phyloP scores from a whole-genome alignment of 2,888 invertebrate genomes.

The Sisyra terminalis region DNA sequence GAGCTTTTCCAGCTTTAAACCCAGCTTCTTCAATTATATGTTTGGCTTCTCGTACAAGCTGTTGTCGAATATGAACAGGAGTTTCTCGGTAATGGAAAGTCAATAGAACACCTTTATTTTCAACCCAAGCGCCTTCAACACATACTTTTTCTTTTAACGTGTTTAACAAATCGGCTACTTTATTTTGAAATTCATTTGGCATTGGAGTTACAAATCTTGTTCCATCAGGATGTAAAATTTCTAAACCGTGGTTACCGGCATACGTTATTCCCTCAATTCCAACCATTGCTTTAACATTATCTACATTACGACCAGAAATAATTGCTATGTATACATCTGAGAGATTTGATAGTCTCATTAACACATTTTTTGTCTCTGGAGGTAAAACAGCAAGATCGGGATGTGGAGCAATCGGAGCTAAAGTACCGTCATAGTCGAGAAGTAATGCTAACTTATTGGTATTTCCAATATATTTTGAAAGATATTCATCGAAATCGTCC shows the following conservation, averaged over 20 bases:
- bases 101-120: slow-evolving; percentile 72
- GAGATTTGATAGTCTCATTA: slow-evolving; percentile 67
- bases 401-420: slow-evolving; percentile 79
- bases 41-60: slow-evolving; percentile 54
- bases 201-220: slow-evolving; percentile 83
- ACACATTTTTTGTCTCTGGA: slow-evolving; percentile 65
- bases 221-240: slow-evolving; percentile 79
- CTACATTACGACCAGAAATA: slow-evolving; percentile 71
- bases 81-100: slow-evolving; percentile 82
- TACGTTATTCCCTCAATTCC: slow-evolving; percentile 83
- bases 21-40: slow-evolving; percentile 57
- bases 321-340: slow-evolving; percentile 78
- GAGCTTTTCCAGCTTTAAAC: slow-evolving; percentile 62
- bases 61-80: slow-evolving; percentile 46
- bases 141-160: slow-evolving; percentile 72
- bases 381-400: slow-evolving; percentile 79
- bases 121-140: slow-evolving; percentile 80
- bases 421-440: slow-evolving; percentile 76
- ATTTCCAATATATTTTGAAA: slow-evolving; percentile 76
- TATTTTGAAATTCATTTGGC: slow-evolving; percentile 69
- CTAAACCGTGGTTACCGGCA: slow-evolving; percentile 77
- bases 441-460: slow-evolving; percentile 70
- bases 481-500: slow-evolving; percentile 79
- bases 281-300: slow-evolving; percentile 80
- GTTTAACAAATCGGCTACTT: slow-evolving; percentile 60